phyloP scores from a whole-genome alignment of 1,140 invertebrate genomes.

The Formica selysi region DNA sequence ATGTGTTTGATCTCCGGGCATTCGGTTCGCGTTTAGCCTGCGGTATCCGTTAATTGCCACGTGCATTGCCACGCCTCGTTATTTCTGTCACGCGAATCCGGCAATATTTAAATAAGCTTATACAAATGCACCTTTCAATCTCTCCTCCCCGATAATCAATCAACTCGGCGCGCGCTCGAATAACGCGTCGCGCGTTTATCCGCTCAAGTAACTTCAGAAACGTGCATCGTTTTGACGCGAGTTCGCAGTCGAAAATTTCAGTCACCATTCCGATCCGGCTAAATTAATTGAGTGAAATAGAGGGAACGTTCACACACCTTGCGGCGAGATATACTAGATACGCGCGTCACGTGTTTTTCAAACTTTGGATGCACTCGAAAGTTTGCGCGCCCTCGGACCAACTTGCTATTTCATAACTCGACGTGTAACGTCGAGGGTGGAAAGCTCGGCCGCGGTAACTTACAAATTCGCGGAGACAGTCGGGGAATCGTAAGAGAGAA shows the following conservation, averaged over 20 bases:
- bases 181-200: constrained; percentile 15
- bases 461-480: constrained; percentile 64
- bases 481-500: constrained; percentile 40
- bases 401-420: constrained; percentile 44
- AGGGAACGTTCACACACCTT: not conserved
- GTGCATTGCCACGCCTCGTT: constrained; percentile 65
- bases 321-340: not conserved
- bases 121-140: constrained; percentile 58
- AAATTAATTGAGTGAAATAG: constrained; percentile 18
- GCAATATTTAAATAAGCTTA: constrained; percentile 75
- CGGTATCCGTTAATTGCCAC: constrained; percentile 64
- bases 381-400: constrained; percentile 26
- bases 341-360: constrained; percentile 58
- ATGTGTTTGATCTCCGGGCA: constrained; percentile 38
- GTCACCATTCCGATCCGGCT: not conserved
- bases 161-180: not conserved
- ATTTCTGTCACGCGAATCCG: constrained; percentile 69
- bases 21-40: constrained; percentile 8
- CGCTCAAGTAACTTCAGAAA: constrained; percentile 36
- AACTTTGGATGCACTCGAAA: constrained; percentile 55
- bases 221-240: not conserved
- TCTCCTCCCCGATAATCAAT: constrained; percentile 30
- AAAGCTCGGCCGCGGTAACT: constrained; percentile 39
- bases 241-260: not conserved
- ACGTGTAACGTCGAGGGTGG: constrained; percentile 8